Evolutionary conservation across 2,888 invertebrate species (phyloP), one percentile per base, ranked within the genome.

Genomic region (Galerucella calmariensis): DNA sequence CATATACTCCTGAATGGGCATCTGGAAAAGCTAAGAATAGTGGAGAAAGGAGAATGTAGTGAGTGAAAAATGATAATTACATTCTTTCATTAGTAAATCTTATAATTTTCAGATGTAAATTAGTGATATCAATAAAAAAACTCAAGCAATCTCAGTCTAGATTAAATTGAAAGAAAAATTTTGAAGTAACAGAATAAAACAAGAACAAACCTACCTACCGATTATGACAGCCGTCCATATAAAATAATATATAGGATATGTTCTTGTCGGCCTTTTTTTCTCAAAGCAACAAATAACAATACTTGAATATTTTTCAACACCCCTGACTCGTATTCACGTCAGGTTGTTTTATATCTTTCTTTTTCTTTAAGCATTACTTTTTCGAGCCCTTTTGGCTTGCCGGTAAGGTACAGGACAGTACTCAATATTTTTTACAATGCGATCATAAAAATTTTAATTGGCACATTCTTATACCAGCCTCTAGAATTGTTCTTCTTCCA

Each of bases 201-300:
- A 35, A 27, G 10, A n/a, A 20, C n/a, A 58, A 20, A 58, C 2
- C 20, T 58, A n/a, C 27, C 9, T 27, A 62, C 24, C 12, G 61
- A 14, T 27, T 35, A 62, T 12, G 27, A 62, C 48, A 48, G 12
- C 48, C 12, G 14, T 12, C 48, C 48, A 48, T 48, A 48, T 48
- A 48, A 48, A 48, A 48, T 35, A 35, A 35, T 35, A 35, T 35
- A 35, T 35, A 27, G 24, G 20, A 62, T 35, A 35, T 24, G 41
- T 27, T 56, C 58, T 58, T 77, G 73, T 72, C 77, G 77, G 77
- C 77, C 11, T 65, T 62, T 27, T 20, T 27, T 61, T 20, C 59
- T 69, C 75, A 78, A 78, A 78, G 77, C 20, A 67, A 56, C 65
- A 46, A 75, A 53, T 72, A 73, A 78, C 76, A 76, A 78, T 78